phyloP scores from a whole-genome alignment of 2,888 invertebrate species.

The Ochlodes sylvanus region DNA sequence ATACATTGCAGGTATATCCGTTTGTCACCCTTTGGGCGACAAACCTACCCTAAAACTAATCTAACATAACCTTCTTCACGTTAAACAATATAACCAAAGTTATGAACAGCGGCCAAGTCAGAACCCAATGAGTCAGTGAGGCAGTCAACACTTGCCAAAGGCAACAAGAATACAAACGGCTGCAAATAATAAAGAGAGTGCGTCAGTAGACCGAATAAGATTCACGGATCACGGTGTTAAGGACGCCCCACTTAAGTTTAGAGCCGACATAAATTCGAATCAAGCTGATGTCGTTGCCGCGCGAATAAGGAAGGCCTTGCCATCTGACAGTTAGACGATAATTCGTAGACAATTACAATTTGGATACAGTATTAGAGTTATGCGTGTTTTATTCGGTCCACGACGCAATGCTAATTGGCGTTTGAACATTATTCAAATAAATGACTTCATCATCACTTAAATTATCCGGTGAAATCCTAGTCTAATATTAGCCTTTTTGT shows the following conservation, averaged over 20 bases:
- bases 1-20: neutral
- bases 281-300: conserved; percentile 46
- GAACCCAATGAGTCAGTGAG: conserved; percentile 3
- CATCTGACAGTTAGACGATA: conserved; percentile 22
- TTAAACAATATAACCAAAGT: neutral
- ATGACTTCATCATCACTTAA: neutral
- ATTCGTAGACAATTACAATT: conserved; percentile 26
- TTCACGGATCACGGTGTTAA: conserved; percentile 46
- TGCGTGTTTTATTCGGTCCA: conserved; percentile 17
- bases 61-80: too few relatives aligned
- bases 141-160: neutral
- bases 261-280: conserved; percentile 60
- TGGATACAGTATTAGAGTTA: conserved; percentile 13
- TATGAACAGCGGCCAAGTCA: neutral
- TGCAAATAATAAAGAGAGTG: conserved; percentile 21
- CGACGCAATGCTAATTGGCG: conserved; percentile 4
- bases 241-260: conserved; percentile 57
- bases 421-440: conserved; percentile 19
- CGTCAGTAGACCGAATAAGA: conserved; percentile 33
- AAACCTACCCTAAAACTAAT: too few relatives aligned
- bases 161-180: conserved; percentile 26
- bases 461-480: neutral
- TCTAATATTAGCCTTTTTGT: neutral
- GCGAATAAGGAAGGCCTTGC: conserved; percentile 29
- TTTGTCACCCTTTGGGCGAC: too few relatives aligned